A percentile compares a stretch with the other conserved stretches of the same genome.
Conservation (phyloP, 1,140 invertebrate genomes). For the Stegodyphus mimosarum region DNA sequence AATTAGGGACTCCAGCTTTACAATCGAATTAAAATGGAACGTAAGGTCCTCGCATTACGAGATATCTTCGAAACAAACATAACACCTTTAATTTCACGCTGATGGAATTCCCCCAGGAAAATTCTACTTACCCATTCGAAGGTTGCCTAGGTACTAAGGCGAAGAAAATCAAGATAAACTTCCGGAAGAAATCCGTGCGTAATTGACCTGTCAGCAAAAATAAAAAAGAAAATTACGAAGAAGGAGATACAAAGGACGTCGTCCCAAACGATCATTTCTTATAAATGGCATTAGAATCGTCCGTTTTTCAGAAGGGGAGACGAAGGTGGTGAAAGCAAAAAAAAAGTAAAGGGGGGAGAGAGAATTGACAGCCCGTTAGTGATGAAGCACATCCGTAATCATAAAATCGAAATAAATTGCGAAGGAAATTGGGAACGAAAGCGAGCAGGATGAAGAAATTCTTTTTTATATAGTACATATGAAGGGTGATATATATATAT, state of each 20-base stretch:
- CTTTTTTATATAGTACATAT: background rate
- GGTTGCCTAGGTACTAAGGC: too few relatives aligned
- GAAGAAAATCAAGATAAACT: too few relatives aligned
- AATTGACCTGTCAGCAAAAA: constrained; percentile 44
- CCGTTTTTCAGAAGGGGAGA: constrained; percentile 11
- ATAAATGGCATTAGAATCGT: constrained; percentile 54
- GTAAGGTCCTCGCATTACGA: too few relatives aligned
- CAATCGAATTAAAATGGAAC: too few relatives aligned
- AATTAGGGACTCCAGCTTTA: too few relatives aligned
- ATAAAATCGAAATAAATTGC: constrained; percentile 59
- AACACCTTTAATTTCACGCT: too few relatives aligned
- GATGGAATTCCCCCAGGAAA: too few relatives aligned
- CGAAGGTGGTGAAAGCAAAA: constrained; percentile 11
- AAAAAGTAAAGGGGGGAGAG: constrained; percentile 12
- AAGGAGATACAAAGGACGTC: constrained; percentile 17
- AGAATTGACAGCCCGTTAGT: constrained; percentile 46
- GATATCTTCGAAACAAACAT: too few relatives aligned
- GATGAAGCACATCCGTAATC: constrained; percentile 51
- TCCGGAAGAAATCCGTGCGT: constrained; percentile 13
- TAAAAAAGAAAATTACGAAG: constrained; percentile 19
- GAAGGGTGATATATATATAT: too few relatives aligned
- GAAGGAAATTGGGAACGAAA: constrained; percentile 40
- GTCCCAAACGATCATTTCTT: constrained; percentile 45
- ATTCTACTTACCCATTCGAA: too few relatives aligned
- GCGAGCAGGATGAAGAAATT: background rate